These are phyloP conservation scores for Rhagologus leucostigma DNA, from an alignment of 2,113 vertebrate species.

Conservation along the genomic window DNA sequence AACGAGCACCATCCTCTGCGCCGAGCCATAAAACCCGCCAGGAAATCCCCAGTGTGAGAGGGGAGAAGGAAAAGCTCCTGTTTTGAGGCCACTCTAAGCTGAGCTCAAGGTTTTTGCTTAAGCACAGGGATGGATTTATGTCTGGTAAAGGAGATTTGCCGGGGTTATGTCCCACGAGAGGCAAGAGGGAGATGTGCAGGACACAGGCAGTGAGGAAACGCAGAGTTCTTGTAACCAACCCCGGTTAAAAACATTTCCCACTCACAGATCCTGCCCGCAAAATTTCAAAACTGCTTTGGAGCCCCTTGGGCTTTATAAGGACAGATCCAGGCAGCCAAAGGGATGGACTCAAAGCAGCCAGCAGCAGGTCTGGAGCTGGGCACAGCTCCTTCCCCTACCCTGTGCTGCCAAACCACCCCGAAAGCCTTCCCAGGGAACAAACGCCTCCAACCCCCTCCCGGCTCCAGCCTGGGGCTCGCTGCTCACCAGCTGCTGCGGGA, in stretches of 20 bases:
- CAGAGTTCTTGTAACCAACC: neutral
- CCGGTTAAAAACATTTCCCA: neutral
- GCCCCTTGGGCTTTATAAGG: neutral
- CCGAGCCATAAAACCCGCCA: neutral
- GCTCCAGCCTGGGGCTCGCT: neutral
- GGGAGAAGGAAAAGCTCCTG: neutral
- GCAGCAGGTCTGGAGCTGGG: neutral
- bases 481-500: neutral
- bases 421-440: rapidly evolving
- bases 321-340: neutral
- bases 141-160: neutral
- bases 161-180: neutral
- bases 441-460: neutral
- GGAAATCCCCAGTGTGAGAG: neutral
- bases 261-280: neutral
- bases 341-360: neutral
- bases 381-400: neutral
- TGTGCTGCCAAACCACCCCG: rapidly evolving
- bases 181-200: neutral
- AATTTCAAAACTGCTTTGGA: neutral
- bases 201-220: neutral
- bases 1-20: neutral
- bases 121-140: neutral
- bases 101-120: neutral
- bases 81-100: neutral